Evolutionary conservation across 92 coral and sea anemone genomes (phyloP), one percentile per base, ranked within the genome.

Genomic region (Umimayanthus chanpuru): DNA sequence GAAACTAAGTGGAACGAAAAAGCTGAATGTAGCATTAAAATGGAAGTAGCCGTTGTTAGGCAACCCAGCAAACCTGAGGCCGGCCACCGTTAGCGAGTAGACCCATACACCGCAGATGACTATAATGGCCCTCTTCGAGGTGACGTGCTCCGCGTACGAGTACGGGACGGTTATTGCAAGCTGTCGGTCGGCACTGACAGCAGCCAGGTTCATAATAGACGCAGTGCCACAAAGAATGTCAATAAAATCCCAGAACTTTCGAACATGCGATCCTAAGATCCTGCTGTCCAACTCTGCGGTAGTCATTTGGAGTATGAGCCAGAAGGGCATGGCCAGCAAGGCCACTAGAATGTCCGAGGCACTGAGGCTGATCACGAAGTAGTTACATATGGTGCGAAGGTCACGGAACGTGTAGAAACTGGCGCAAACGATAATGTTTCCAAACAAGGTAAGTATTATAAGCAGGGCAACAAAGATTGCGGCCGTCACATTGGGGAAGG

Each of bases 101-200:
- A 88, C 49, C 99, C 99, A 97, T 7, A 93, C 93, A 30, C 81
- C 88, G 15, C 92, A 90, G 23, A 97, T 88, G 64, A 96, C 85
- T 26, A 95, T 0, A 25, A 95, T 81, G 8, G 98, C 99, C 47
- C 98, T 92, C n/a, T 74, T 77, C 65, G 98, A 91, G 39, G 99
- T 95, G 85, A 95, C 86, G 87, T 90, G 53, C 82, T 95, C 81
- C n/a, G 95, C 95, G 80, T 97, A 97, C 43, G 89, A 85, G 78
- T 94, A 97, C 3, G 99, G 99, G 14, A 91, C 92, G 1, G 99
- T 95, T 16, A 97, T 97, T 29, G 99, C 99, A 29, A 97, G 92
- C 38, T 97, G 95, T 21, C 99, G 90, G 53, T 97, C 99, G 18
- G 95, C 96, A 56, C 97, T 94, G 61, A 97, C 98, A 6, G 97